Conservation (phyloP, 2,888 invertebrate species). For the Chymomyza procnemis region DNA sequence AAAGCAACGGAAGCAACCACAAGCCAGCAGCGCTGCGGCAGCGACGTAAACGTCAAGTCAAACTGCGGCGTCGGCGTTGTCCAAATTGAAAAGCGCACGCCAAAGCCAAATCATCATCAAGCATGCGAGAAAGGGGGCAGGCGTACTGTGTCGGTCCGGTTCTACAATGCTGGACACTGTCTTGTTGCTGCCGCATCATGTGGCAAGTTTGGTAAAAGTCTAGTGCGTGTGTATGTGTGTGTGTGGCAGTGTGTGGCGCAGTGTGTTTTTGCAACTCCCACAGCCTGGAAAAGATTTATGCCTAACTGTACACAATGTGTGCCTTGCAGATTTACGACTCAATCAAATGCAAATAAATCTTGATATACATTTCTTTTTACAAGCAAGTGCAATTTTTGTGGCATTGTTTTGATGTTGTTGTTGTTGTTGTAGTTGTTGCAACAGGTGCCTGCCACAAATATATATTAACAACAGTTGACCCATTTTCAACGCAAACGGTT, state of each 20-base stretch:
- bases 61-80: not conserved
- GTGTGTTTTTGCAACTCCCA: conserved; percentile 50
- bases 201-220: not conserved
- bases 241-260: not conserved
- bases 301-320: conserved; percentile 44
- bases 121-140: conserved; percentile 15
- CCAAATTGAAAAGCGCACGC: conserved; percentile 69
- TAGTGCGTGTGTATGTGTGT: not conserved
- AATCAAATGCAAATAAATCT: conserved; percentile 62
- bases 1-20: conserved; percentile 46
- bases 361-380: conserved; percentile 38
- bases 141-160: not conserved
- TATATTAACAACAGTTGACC: conserved; percentile 32
- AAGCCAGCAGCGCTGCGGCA: not conserved
- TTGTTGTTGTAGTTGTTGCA: not conserved
- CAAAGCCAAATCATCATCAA: conserved; percentile 68
- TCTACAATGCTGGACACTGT: not conserved
- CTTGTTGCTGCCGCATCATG: not conserved
- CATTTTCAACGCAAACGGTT: conserved; percentile 56
- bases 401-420: not conserved
- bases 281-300: conserved; percentile 60
- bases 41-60: not conserved
- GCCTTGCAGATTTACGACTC: conserved; percentile 67
- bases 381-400: not conserved
- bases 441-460: not conserved